Conservation (phyloP, 2,888 invertebrate species). For the Crocallis elinguaria region DNA sequence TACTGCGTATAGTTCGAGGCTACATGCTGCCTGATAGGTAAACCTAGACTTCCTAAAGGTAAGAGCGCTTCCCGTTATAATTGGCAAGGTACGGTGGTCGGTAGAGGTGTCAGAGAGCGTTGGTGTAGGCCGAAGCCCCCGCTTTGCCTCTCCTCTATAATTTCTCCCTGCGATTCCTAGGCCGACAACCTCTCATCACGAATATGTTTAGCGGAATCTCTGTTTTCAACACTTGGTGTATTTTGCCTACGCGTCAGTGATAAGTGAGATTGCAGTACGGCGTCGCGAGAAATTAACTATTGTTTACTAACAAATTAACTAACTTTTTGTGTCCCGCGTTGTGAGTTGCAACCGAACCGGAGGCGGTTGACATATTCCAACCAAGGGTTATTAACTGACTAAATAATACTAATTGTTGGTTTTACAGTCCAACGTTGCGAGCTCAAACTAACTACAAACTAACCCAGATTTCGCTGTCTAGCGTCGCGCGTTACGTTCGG, state of each 20-base stretch:
- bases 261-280: too few species aligned
- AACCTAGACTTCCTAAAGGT: constrained; percentile 39
- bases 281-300: too few species aligned
- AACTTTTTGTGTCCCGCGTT: too few species aligned
- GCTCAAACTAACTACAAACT: too few species aligned
- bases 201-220: constrained; percentile 58
- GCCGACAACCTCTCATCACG: constrained; percentile 61
- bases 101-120: constrained; percentile 71
- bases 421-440: too few species aligned
- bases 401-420: too few species aligned
- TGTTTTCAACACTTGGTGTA: constrained; percentile 28
- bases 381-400: too few species aligned
- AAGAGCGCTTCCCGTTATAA: constrained; percentile 73
- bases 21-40: constrained; percentile 39
- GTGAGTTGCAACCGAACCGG: too few species aligned
- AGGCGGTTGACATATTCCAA: too few species aligned
- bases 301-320: too few species aligned
- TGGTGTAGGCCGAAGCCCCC: constrained; percentile 52
- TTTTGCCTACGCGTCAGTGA: constrained; percentile 19
- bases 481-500: too few species aligned
- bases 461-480: too few species aligned
- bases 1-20: constrained; percentile 53
- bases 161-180: constrained; percentile 55
- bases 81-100: constrained; percentile 57
- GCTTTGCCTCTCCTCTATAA: constrained; percentile 60